Evolutionary conservation across 1,140 invertebrate species (phyloP).

Genomic region (Thaumatotibia leucotreta): DNA sequence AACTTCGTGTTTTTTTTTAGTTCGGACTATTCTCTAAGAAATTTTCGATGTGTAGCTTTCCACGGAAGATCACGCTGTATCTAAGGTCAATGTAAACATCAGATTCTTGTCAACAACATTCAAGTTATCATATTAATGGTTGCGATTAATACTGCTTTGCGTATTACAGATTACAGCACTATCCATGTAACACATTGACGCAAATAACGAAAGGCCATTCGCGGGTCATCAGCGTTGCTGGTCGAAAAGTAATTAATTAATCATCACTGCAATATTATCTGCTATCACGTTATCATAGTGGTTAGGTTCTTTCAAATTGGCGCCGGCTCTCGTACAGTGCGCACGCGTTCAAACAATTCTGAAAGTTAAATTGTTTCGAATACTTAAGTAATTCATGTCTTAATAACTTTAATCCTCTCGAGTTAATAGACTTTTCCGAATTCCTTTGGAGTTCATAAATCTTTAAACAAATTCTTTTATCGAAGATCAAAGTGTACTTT

Average conservation of each 20-base stretch:
- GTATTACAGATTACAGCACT: conserved; percentile 22
- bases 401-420: not conserved
- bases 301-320: conserved; percentile 1
- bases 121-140: conserved; percentile 20
- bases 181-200: conserved; percentile 47
- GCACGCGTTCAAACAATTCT: not conserved
- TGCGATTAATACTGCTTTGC: conserved; percentile 16
- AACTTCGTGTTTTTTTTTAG: not conserved
- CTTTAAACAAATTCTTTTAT: not conserved
- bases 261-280: conserved; percentile 22
- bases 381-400: not conserved
- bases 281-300: conserved; percentile 24
- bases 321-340: not conserved
- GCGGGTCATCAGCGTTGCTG: conserved; percentile 44
- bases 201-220: conserved; percentile 37
- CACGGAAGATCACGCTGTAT: not conserved
- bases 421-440: not conserved
- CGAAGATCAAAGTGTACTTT: not conserved
- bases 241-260: conserved; percentile 48
- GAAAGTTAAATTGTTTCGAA: conserved; percentile 11
- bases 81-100: conserved; percentile 1
- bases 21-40: not conserved
- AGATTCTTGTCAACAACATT: conserved; percentile 5
- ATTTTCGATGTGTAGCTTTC: not conserved
- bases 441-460: not conserved